Percentiles rank a stretch among this genome's conserved stretches.
Evolutionary conservation across 2,113 vertebrate genomes (phyloP).

Genomic region (Callopanchax toddi): DNA sequence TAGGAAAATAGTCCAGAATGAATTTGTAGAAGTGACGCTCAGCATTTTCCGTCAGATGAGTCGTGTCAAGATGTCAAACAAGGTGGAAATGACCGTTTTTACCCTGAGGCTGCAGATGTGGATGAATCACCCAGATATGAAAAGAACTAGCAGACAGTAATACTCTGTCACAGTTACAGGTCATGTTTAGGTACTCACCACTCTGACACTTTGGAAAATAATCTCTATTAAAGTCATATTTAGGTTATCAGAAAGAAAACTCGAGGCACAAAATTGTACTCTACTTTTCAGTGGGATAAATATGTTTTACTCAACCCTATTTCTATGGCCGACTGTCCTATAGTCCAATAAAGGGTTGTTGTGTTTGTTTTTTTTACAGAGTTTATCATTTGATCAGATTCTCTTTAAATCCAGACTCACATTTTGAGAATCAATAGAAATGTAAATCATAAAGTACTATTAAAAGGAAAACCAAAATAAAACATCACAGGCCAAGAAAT

Average conservation of each 20-base stretch:
- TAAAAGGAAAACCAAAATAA: too few relatives aligned
- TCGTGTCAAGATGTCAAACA: slow-evolving; percentile 48
- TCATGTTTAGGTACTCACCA: slow-evolving; percentile 22
- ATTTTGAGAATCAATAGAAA: too few relatives aligned
- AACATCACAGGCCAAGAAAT: too few relatives aligned
- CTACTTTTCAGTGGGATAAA: too few relatives aligned
- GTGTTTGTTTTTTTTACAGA: too few relatives aligned
- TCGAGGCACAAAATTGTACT: too few relatives aligned
- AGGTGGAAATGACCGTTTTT: slow-evolving; percentile 47
- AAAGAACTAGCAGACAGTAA: slow-evolving; percentile 15
- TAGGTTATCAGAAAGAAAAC: slow-evolving; percentile 9
- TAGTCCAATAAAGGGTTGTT: too few relatives aligned
- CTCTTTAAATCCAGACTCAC: too few relatives aligned
- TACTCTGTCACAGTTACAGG: slow-evolving; percentile 25
- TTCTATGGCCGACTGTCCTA: too few relatives aligned
- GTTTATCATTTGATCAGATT: too few relatives aligned
- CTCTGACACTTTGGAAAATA: slow-evolving; percentile 6
- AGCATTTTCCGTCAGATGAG: slow-evolving; percentile 30
- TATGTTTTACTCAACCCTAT: too few relatives aligned
- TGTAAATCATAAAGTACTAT: too few relatives aligned
- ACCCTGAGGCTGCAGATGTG: slow-evolving; percentile 54
- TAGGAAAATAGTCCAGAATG: background rate
- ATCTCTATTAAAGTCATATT: slow-evolving; percentile 27
- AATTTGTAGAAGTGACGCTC: slow-evolving; percentile 29
- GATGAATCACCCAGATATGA: slow-evolving; percentile 50